Percentiles rank a stretch among this genome's conserved stretches.
phyloP scores from a whole-genome alignment of 2,113 vertebrate species.

The Pterocles gutturalis region DNA sequence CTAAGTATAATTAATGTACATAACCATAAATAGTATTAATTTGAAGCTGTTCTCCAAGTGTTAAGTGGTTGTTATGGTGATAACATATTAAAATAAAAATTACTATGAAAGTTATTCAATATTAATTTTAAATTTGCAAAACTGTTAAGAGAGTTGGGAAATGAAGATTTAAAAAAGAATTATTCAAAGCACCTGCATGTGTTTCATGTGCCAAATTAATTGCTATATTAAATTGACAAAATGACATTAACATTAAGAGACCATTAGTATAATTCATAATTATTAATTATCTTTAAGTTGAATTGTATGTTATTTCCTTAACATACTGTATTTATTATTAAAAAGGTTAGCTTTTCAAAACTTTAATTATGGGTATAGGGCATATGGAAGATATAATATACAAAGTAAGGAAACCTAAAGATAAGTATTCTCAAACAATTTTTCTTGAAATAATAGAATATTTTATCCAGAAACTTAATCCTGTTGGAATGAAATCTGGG shows the following conservation, averaged over 20 bases:
- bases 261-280: conserved; percentile 40
- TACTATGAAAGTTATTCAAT: not conserved
- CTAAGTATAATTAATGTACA: conserved; percentile 26
- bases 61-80: conserved; percentile 7
- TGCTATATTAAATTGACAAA: conserved; percentile 48
- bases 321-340: conserved; percentile 1
- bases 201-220: conserved; percentile 55
- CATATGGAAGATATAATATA: not conserved
- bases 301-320: not conserved
- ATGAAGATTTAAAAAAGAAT: not conserved
- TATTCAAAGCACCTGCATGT: not conserved
- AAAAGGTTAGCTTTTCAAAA: conserved; percentile 4
- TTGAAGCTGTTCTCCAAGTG: not conserved
- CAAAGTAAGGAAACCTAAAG: not conserved
- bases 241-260: conserved; percentile 26
- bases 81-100: conserved; percentile 28
- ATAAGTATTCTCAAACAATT: not conserved
- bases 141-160: conserved; percentile 29
- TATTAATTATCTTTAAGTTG: conserved; percentile 40
- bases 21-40: conserved; percentile 16
- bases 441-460: not conserved
- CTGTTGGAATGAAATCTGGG: not conserved
- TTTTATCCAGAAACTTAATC: not conserved
- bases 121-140: conserved; percentile 35
- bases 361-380: not conserved